Base-by-base conservation (phyloP, 2,888 invertebrate species). In the Plebejus argus region DNA sequence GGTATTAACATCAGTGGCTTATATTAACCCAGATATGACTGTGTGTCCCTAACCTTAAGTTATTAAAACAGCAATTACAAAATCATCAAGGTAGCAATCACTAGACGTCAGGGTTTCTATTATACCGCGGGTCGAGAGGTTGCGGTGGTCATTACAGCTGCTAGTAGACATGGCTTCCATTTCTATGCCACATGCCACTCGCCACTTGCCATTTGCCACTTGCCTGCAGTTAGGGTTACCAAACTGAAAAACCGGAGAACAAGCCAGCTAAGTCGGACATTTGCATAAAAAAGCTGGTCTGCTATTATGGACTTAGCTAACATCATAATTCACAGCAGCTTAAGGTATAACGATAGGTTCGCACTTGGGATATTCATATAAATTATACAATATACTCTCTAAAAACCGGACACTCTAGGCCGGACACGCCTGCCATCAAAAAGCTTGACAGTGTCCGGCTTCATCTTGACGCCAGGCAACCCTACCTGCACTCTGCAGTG, bases 41-140 rank as follows among this genome's bases (percentile, higher is more conserved):
- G 45, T 77, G 18, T 28, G 33, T 61, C 66, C 78, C 15, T 4
- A 23, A 75, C 78, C 49, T 78, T 77, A 78, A 58, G 58, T 71
- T 75, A 78, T 78, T 78, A 78, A 74, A 78, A 74, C 58, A 23
- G 23, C 78, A 78, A 78, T 79, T 79, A 78, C 78, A 76, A 58
- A 66, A 78, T 76, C 23, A 58, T n/a, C 49, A 71, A 23, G 78
- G n/a, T 78, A 80, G 79, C 79, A 77, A 82, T 79, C 80, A 85
- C 79, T 81, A 77, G 70, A 82, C 80, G 84, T 84, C 80, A 77
- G 79, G 83, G 82, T 83, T 82, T 86, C 83, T 85, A 86, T 86
- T 86, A 84, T 53, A 77, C 76, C 58, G 78, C 80, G 70, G 58
- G 76, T 72, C 49, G 74, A 53, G 72, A 72, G 74, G 74, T 70